These are phyloP conservation scores for Drosophila nr. fundita DNA, from an alignment of 2,888 invertebrate genomes.

Conservation along the genomic window DNA sequence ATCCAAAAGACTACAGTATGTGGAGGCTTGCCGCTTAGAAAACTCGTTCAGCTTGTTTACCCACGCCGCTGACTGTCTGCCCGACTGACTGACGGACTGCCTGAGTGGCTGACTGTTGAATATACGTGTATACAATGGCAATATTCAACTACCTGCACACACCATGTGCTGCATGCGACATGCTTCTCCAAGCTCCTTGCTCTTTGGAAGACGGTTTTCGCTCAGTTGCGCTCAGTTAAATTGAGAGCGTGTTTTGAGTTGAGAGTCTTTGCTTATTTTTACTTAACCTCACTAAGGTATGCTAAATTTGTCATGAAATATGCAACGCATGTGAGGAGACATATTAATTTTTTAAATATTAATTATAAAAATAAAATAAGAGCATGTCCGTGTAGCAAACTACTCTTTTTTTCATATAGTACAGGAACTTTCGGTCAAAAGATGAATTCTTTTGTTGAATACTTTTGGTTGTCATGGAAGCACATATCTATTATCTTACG, in stretches of 20 bases:
- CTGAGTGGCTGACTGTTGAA: slow-evolving; percentile 9
- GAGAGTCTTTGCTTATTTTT: slow-evolving; percentile 1
- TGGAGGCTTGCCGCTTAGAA: slow-evolving; percentile 36
- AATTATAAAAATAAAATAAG: not conserved
- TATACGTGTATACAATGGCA: slow-evolving; percentile 28
- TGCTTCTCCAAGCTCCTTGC: slow-evolving; percentile 29
- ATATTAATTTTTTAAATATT: not conserved
- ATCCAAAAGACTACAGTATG: slow-evolving; percentile 43
- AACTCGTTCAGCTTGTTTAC: slow-evolving; percentile 74
- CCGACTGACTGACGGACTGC: slow-evolving; percentile 17
- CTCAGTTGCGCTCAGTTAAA: slow-evolving; percentile 31
- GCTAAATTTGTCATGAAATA: not conserved
- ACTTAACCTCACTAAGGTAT: not conserved
- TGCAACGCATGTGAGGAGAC: not conserved
- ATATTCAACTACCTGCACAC: slow-evolving; percentile 49
- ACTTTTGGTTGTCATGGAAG: not conserved
- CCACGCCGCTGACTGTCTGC: slow-evolving; percentile 49
- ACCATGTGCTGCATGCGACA: slow-evolving; percentile 55
- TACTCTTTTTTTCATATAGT: not conserved
- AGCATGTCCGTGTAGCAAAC: not conserved
- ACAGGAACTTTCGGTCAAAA: not conserved
- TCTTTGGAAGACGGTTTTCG: slow-evolving; percentile 41
- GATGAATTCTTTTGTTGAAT: not conserved
- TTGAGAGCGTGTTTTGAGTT: slow-evolving; percentile 15
- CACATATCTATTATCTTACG: not conserved